Base-by-base conservation (phyloP, 1,140 invertebrate species). In the Ectropis grisescens region DNA sequence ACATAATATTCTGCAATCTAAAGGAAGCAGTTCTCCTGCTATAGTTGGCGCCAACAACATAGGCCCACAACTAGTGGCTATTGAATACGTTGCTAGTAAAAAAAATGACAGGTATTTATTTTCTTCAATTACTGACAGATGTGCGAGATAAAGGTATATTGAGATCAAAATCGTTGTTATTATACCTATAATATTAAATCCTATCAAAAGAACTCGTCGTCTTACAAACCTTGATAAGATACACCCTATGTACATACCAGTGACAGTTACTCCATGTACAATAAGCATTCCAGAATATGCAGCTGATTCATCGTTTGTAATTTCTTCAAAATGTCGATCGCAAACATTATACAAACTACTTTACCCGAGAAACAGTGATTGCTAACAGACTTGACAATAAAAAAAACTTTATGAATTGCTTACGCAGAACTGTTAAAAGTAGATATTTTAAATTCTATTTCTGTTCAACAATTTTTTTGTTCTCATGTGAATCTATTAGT, bases 251-350 rank as follows among this genome's bases (percentile, higher is more conserved):
- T 54, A 50, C 41, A 50, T 53, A 9, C 49, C 43, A n/a, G 46
- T 13, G 13, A 60, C 44, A 7, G 53, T 60, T 2, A 60, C 40
- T 2, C 47, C 57, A 34, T 60, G 53, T 13, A 60, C 27, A n/a
- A 57, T 37, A 9, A 60, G 24, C 57, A 60, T 54, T 0, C 41
- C 53, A 1, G 15, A 41, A 23, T 58, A 58, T 3, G 55, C 47
- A 3, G 37, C 38, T 2, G 47, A 32, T 11, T 55, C 47, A 13
- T 30, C 44, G 7, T 43, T 27, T 1, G 47, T 58, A 6, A 58
- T 44, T 40, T 37, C 14, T 42, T 54, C 10, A 54, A 37, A 12
- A 58, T 44, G 19, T 51, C 43, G 19, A 58, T 37, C 9, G 47
- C 45, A 29, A 55, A 58, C 32, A 55, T 40, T 2, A 29, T 46